Percentiles rank a stretch among this genome's conserved stretches.
phyloP scores from a whole-genome alignment of 2,113 vertebrate species.

The Gallinago paraguaiae region DNA sequence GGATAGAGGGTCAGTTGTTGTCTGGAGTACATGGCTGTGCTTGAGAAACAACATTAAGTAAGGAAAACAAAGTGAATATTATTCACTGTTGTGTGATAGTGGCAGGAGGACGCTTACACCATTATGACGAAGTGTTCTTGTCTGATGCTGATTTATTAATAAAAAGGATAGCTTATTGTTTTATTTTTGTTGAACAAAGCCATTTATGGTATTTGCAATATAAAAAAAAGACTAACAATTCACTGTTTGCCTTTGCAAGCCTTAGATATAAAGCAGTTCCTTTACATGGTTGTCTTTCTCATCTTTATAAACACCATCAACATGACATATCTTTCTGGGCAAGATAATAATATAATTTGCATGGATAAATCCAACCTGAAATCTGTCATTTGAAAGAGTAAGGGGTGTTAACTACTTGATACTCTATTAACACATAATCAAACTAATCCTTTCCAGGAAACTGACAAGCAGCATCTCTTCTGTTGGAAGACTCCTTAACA shows the following conservation, averaged over 20 bases:
- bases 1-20: neutral
- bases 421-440: constrained; percentile 28
- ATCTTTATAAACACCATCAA: constrained; percentile 46
- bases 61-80: constrained; percentile 26
- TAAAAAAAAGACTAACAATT: constrained; percentile 7
- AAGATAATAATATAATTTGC: neutral
- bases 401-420: neutral
- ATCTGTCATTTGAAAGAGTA: constrained; percentile 27
- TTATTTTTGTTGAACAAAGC: constrained; percentile 26
- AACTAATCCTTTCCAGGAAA: constrained; percentile 21
- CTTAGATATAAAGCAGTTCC: constrained; percentile 22
- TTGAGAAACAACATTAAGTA: neutral
- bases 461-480: neutral
- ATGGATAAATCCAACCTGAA: constrained; percentile 24
- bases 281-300: constrained; percentile 24
- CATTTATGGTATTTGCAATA: constrained; percentile 37
- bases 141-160: constrained; percentile 43
- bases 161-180: constrained; percentile 23
- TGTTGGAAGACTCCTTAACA: neutral
- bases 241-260: constrained; percentile 49
- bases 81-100: neutral
- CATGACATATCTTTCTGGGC: constrained; percentile 11
- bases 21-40: neutral
- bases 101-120: neutral
- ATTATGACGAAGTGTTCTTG: constrained; percentile 21